Base-by-base conservation (phyloP, 2,113 vertebrate species). In the Mustelus asterias region DNA sequence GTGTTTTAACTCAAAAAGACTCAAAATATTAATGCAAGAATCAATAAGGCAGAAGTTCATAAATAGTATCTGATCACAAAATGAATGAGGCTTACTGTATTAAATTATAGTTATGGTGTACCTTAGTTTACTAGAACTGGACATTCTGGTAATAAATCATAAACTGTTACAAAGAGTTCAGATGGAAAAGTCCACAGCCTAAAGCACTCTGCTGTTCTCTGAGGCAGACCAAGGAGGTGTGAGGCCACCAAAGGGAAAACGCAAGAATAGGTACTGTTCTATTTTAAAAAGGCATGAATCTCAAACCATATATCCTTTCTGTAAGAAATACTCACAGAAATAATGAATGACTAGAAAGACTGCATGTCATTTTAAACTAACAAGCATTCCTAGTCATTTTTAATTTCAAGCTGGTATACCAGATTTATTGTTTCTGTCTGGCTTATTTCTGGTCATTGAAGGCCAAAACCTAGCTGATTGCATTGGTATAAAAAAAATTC, bases 41-140 rank as follows among this genome's bases (percentile, higher is more conserved):
- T 89, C 86, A 89, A 89, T 89, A 24, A 88, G 86, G 8, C 86
- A 58, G 60, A 89, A 58, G 44, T 89, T 89, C 86, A 60, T 29
- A 58, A 89, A 33, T 89, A 60, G 29, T 89, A 58, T 89, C 86
- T 58, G 41, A 89, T 58, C 86, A 60, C 48, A 58, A 89, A 89
- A 58, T 89, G 48, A 89, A 58, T 60, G 54, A 58, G 54, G 54
- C 86, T 24, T 89, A 5, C 86, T 48, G 48, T 22, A 89, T 29
- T 58, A 24, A 89, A 89, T 58, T 89, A 60, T 29, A 48, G 24
- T 58, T 89, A 14, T 89, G 48, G 26, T 29, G 86, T 26, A 89
- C 26, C 44, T 89, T 60, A 89, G 54, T 58, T 89, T 58, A 89
- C 48, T 29, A 33, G 44, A 89, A 89, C 48, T 89, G 48, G 76